Evolutionary conservation across 2,888 invertebrate genomes (phyloP).

Genomic region (Dendrolimus pini): DNA sequence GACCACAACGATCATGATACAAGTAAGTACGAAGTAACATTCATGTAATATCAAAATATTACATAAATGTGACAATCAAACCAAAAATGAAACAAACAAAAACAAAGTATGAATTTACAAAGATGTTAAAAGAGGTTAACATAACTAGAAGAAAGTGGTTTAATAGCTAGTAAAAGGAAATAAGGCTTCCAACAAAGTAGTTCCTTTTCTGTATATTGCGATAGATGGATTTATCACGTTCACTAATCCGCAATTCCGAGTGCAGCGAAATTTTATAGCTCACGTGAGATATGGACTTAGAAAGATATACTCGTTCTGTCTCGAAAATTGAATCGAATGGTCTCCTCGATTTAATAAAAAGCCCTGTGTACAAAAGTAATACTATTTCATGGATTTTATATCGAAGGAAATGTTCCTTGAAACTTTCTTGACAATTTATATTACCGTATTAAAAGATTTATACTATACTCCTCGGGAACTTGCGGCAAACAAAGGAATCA

Average conservation of each 20-base stretch:
- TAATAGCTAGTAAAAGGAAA: too few relatives aligned
- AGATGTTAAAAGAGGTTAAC: too few relatives aligned
- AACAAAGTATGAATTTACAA: too few relatives aligned
- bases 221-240: slow-evolving; percentile 12
- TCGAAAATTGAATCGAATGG: background rate
- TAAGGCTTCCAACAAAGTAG: too few relatives aligned
- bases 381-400: background rate
- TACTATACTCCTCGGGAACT: background rate
- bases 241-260: slow-evolving; percentile 14
- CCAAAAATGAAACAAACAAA: too few relatives aligned
- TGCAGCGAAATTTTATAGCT: slow-evolving; percentile 18
- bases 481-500: slow-evolving; percentile 40
- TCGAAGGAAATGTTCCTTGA: background rate
- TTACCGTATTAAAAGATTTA: slow-evolving; percentile 24
- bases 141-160: too few relatives aligned
- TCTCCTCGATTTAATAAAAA: background rate
- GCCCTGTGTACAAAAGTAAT: background rate
- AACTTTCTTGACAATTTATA: background rate
- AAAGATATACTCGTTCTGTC: slow-evolving; percentile 1
- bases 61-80: too few relatives aligned
- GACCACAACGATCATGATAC: too few relatives aligned
- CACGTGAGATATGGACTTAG: slow-evolving; percentile 15
- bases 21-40: too few relatives aligned
- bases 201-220: too few relatives aligned
- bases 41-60: too few relatives aligned